A percentile compares a stretch with the other conserved stretches of the same genome.
Conservation (phyloP, 2,888 invertebrate genomes). For the Synanthedon tipuliformis region DNA sequence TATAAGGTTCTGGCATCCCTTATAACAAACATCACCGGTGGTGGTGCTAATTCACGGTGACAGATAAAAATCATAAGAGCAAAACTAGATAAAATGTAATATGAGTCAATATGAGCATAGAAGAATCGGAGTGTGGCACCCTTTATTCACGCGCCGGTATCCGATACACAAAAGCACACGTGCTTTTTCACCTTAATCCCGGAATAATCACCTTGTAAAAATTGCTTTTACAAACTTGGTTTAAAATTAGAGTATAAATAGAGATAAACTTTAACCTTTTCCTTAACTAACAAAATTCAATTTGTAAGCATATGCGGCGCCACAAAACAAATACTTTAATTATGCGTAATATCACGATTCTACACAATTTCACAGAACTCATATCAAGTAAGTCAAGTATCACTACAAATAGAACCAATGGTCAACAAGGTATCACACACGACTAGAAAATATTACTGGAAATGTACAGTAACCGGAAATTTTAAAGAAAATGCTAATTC, state of each 20-base stretch:
- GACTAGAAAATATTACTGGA: not conserved
- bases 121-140: no score
- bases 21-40: no score
- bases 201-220: no score
- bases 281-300: conserved; percentile 40
- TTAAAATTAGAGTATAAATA: not conserved
- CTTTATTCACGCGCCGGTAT: no score
- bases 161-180: no score
- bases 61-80: no score
- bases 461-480: not conserved
- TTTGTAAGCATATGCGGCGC: conserved; percentile 53
- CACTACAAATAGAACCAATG: not conserved
- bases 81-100: no score
- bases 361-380: conserved; percentile 30
- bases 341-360: conserved; percentile 56
- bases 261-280: conserved; percentile 27
- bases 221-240: no score
- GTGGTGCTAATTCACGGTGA: no score
- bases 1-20: no score
- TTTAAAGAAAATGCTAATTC: not conserved
- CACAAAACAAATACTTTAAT: conserved; percentile 52
- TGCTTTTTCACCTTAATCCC: no score
- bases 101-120: no score
- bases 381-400: not conserved
- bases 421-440: not conserved